Evolutionary conservation across 2,797 vertebrate species (phyloP), one percentile per base, ranked within the genome.

Genomic region (Semaprochilodus insignis): DNA sequence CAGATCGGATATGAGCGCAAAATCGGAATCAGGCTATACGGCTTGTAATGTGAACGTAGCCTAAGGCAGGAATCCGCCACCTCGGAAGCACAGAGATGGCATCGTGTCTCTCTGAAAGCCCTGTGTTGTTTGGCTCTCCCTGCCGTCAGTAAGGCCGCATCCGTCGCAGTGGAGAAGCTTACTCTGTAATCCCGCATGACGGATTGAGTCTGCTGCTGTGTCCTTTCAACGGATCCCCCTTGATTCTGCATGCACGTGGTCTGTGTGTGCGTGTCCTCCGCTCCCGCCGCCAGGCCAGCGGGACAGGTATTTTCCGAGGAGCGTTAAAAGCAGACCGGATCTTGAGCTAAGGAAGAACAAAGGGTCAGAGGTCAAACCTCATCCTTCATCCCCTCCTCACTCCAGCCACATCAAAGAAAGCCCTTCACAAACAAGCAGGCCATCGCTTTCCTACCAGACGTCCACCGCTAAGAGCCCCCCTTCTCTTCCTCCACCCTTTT

Each of bases 151-250:
- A 93, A 94, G 94, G 90, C 88, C 90, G 88, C 91, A 91, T 94
- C 91, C 91, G 90, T 90, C 91, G 90, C 92, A 90, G 87, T 91
- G 88, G 90, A 94, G 91, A 90, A 93, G 92, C 92, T 94, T 93
- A 93, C 85, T 80, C 88, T 87, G 89, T 95, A 94, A 95, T 94
- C 93, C 93, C 85, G 91, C 92, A 91, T 94, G 92, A 94, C 93
- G 90, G 92, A 93, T 93, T 91, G 91, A 93, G 92, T 92, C 90
- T 91, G 90, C 89, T 89, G 85, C 91, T 80, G 88, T 88, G 71
- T 91, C 87, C 86, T 90, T 84, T 85, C 87, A 88, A 78, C 78
- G 55, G 74, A 75, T 77, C 75, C 87, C 66, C 60, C 51, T 77
- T 77, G 78, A 52, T 34, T 69, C 55, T 21, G 4, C 81, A 48